A percentile compares a stretch with the other conserved stretches of the same genome.
These are phyloP conservation scores for Hylaea fasciaria DNA, from an alignment of 2,888 invertebrate genomes.

Conservation along the genomic window DNA sequence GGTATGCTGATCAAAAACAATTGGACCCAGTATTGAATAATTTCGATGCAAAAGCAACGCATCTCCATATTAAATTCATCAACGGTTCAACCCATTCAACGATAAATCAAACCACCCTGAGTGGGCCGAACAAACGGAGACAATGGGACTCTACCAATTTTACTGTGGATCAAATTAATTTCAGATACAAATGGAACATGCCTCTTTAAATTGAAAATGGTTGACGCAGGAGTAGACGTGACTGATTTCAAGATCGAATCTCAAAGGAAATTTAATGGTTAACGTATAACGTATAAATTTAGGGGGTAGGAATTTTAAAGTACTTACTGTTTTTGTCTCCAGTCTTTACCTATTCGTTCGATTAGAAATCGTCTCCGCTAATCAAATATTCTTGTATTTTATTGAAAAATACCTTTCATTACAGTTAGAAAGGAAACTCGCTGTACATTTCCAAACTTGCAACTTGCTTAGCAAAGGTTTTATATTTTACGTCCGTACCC, in stretches of 20 bases:
- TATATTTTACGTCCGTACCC: too few species aligned
- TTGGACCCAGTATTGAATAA: too few species aligned
- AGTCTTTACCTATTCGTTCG: too few species aligned
- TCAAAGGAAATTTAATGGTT: neutral
- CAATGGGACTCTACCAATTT: slow-evolving; percentile 21
- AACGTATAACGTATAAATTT: neutral
- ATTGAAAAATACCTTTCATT: too few species aligned
- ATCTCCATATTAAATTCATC: neutral
- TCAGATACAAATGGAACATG: slow-evolving; percentile 15
- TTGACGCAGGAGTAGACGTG: neutral
- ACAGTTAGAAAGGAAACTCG: too few species aligned
- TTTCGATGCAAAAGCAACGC: neutral
- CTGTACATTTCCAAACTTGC: too few species aligned
- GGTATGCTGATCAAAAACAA: too few species aligned
- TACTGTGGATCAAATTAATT: slow-evolving; percentile 27
- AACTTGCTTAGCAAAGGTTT: too few species aligned
- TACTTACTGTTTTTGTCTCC: too few species aligned
- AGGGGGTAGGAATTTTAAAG: too few species aligned
- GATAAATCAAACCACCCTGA: slow-evolving; percentile 17
- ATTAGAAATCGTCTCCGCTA: too few species aligned
- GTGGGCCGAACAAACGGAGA: slow-evolving; percentile 8
- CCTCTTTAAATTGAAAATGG: slow-evolving; percentile 14
- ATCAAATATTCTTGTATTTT: too few species aligned
- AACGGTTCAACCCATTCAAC: slow-evolving; percentile 2
- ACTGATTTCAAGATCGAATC: neutral